Evolutionary conservation across 2,113 vertebrate species (phyloP).

Genomic region (Psophia crepitans): DNA sequence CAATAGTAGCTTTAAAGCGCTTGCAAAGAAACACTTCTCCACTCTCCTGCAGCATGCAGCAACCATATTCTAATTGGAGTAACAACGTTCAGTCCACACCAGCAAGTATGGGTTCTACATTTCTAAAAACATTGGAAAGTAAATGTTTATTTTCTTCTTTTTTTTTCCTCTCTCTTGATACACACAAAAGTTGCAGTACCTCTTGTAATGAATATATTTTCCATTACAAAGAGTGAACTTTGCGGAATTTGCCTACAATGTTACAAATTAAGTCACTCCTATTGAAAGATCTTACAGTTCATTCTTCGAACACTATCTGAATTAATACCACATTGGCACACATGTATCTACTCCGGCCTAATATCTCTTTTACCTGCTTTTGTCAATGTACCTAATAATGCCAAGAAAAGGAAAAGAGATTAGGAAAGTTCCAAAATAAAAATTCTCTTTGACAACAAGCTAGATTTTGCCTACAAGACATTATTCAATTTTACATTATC

Average conservation of each 20-base stretch:
- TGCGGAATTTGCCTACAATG: background rate
- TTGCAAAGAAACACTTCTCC: slow-evolving; percentile 26
- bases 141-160: background rate
- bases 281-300: background rate
- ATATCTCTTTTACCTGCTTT: background rate
- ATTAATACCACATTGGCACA: background rate
- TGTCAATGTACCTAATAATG: background rate
- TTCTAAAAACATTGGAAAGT: background rate
- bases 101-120: background rate
- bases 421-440: background rate
- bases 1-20: slow-evolving; percentile 29
- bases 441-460: background rate
- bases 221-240: background rate
- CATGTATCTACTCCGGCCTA: background rate
- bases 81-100: background rate
- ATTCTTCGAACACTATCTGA: background rate
- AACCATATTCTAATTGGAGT: background rate
- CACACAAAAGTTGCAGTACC: background rate
- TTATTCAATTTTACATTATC: background rate
- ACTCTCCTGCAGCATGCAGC: background rate
- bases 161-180: background rate
- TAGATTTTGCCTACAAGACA: background rate
- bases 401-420: background rate
- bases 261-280: background rate
- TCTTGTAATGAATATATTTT: background rate